Evolutionary conservation across 1,140 invertebrate genomes (phyloP).

Genomic region (Cydia splendana): DNA sequence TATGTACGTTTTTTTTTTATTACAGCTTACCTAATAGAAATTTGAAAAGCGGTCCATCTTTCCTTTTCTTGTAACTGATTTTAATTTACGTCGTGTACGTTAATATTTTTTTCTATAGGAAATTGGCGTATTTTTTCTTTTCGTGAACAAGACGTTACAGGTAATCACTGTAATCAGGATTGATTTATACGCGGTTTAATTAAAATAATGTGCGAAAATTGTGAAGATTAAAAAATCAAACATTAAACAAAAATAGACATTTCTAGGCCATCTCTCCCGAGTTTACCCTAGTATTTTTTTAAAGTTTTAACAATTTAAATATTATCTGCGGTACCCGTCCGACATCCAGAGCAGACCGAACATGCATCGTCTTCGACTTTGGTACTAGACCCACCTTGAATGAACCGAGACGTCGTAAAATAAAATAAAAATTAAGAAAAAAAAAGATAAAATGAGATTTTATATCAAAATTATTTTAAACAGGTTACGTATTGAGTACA

Average conservation of each 20-base stretch:
- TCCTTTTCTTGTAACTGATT: slow-evolving; percentile 1
- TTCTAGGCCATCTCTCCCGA: neutral
- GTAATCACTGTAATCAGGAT: too few species aligned
- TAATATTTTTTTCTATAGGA: neutral
- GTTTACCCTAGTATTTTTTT: neutral
- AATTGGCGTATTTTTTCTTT: neutral
- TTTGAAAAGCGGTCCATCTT: neutral
- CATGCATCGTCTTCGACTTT: neutral
- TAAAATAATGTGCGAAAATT: too few species aligned
- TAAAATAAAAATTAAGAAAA: neutral
- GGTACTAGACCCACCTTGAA: neutral
- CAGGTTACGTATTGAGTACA: too few species aligned
- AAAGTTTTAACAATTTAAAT: neutral
- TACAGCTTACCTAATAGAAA: neutral
- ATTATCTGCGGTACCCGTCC: too few species aligned
- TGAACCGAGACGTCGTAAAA: neutral
- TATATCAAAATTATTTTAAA: too few species aligned
- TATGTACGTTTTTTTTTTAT: too few species aligned
- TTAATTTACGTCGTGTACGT: neutral
- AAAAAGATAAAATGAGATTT: too few species aligned
- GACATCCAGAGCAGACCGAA: slow-evolving; percentile 1
- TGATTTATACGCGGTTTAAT: too few species aligned
- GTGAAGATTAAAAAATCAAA: too few species aligned
- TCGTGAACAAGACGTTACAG: too few species aligned
- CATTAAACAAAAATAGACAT: too few species aligned